A percentile compares a stretch with the other conserved stretches of the same genome.
phyloP scores from a whole-genome alignment of 2,797 vertebrate species.

The Alcedo quadribrachys region DNA sequence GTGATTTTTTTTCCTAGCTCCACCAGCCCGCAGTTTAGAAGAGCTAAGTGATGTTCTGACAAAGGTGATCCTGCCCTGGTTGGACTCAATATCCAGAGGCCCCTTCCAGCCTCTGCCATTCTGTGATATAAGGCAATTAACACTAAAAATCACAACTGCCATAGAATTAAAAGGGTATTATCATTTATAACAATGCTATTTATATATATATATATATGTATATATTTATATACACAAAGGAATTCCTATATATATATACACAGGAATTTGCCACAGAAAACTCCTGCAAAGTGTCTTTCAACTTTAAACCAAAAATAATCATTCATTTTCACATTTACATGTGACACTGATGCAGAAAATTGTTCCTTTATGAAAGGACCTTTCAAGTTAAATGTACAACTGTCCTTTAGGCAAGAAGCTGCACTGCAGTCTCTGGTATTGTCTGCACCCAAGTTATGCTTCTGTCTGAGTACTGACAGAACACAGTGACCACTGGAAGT shows the following conservation, averaged over 20 bases:
- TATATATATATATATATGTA: too few species aligned
- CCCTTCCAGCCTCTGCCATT: too few species aligned
- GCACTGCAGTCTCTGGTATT: conserved; percentile 19
- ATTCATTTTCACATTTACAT: not conserved
- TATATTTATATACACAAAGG: too few species aligned
- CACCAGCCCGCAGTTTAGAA: not conserved
- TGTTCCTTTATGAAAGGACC: not conserved
- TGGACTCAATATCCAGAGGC: too few species aligned
- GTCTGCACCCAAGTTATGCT: not conserved
- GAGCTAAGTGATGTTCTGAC: not conserved
- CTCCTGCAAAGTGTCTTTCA: not conserved
- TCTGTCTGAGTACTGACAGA: conserved; percentile 11
- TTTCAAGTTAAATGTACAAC: not conserved
- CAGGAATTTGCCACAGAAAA: not conserved
- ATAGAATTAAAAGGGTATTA: not conserved
- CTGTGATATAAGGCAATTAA: not conserved
- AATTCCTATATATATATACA: not conserved
- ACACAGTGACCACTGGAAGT: not conserved
- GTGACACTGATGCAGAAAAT: not conserved
- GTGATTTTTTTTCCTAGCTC: not conserved
- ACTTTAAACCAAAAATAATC: not conserved
- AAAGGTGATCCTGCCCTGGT: not conserved
- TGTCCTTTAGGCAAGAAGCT: not conserved
- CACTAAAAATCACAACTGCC: not conserved
- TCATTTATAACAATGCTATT: not conserved